Percentiles rank a stretch among this genome's conserved stretches.
These are phyloP conservation scores for Neostethus bicornis DNA, from an alignment of 2,797 vertebrate genomes.

Conservation along the genomic window DNA sequence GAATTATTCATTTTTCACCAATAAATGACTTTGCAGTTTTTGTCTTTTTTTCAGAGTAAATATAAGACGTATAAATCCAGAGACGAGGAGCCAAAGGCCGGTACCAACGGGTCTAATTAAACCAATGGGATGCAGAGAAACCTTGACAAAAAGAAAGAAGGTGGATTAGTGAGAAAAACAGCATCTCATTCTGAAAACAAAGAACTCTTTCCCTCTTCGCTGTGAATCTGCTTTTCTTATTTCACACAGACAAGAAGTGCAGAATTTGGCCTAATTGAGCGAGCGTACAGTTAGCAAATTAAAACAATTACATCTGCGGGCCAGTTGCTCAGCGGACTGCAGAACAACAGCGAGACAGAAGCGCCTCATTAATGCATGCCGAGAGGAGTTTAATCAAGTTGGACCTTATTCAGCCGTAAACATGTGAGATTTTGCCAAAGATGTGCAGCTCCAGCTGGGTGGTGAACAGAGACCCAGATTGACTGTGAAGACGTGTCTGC, in stretches of 20 bases:
- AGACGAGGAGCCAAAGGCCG: conserved; percentile 49
- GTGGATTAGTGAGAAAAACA: conserved; percentile 38
- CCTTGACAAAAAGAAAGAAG: conserved; percentile 44
- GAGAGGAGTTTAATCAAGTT: conserved; percentile 50
- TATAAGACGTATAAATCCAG: conserved; percentile 7
- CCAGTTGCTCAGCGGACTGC: conserved; percentile 53
- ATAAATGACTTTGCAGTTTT: neutral
- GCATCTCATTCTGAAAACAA: conserved; percentile 20
- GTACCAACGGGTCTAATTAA: conserved; percentile 55
- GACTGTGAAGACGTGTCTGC: conserved; percentile 38
- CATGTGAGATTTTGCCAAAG: conserved; percentile 59
- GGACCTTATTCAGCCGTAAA: conserved; percentile 73
- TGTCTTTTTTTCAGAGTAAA: conserved; percentile 1
- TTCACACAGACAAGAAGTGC: conserved; percentile 36
- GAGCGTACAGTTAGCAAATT: conserved; percentile 73
- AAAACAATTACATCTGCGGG: conserved; percentile 77
- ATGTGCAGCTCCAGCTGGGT: conserved; percentile 63
- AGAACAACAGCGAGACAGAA: conserved; percentile 59
- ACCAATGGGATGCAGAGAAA: conserved; percentile 43
- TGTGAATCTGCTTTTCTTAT: conserved; percentile 18
- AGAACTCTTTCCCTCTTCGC: conserved; percentile 18
- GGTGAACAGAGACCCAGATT: conserved; percentile 59
- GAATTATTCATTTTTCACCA: neutral
- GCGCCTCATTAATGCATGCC: conserved; percentile 63
- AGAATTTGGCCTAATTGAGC: conserved; percentile 64